phyloP scores from a whole-genome alignment of 1,140 invertebrate genomes.

The Musca vetustissima region DNA sequence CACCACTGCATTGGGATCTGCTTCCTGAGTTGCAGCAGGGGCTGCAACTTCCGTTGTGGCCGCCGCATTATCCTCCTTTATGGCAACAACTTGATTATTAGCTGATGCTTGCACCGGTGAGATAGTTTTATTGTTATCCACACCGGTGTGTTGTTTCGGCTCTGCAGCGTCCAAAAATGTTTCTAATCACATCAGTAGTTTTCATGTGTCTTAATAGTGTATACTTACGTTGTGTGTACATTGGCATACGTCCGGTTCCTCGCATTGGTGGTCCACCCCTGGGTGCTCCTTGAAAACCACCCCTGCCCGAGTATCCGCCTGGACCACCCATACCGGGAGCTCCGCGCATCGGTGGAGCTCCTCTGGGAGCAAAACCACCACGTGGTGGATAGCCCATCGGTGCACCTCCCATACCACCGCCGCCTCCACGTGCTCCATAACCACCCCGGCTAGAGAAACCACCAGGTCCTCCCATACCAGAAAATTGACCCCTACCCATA shows the following conservation, averaged over 20 bases:
- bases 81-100: constrained; percentile 6
- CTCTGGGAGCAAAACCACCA: constrained; percentile 32
- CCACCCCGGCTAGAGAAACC: constrained; percentile 45
- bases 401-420: constrained; percentile 32
- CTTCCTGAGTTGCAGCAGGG: background rate
- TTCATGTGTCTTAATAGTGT: background rate
- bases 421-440: constrained; percentile 41
- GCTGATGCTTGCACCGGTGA: constrained; percentile 45
- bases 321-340: constrained; percentile 17
- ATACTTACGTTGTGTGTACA: constrained; percentile 50
- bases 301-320: constrained; percentile 1
- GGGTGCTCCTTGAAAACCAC: background rate
- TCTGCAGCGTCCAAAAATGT: constrained; percentile 33
- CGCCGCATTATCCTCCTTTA: constrained; percentile 27
- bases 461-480: constrained; percentile 31
- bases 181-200: constrained; percentile 1
- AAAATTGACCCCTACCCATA: constrained; percentile 47
- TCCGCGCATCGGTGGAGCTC: constrained; percentile 9
- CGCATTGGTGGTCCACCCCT: constrained; percentile 39
- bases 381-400: constrained; percentile 39
- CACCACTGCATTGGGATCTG: constrained; percentile 17
- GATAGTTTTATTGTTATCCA: constrained; percentile 53
- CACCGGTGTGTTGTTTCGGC: constrained; percentile 51
- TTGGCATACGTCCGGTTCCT: constrained; percentile 43
- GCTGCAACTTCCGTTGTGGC: constrained; percentile 15